A percentile compares a stretch with the other conserved stretches of the same genome.
These are phyloP conservation scores for Pseudomugil gertrudae DNA, from an alignment of 2,797 vertebrate genomes.

Conservation along the genomic window DNA sequence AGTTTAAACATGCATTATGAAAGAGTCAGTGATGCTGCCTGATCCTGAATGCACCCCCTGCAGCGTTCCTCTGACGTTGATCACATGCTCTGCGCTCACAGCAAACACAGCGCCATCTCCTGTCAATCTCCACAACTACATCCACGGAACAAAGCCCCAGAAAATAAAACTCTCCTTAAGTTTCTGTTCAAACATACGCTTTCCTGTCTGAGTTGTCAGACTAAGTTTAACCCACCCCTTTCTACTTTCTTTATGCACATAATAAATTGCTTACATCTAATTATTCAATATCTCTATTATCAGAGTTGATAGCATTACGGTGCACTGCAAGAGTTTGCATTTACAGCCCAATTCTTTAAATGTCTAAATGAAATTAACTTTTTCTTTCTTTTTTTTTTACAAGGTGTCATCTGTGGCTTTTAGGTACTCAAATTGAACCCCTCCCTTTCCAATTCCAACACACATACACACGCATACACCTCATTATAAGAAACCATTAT, in stretches of 20 bases:
- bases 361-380: slow-evolving; percentile 82
- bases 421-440: slow-evolving; percentile 74
- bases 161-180: no score
- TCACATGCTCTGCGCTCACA: slow-evolving; percentile 41
- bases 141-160: slow-evolving; percentile 28
- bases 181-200: slow-evolving; percentile 21
- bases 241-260: slow-evolving; percentile 56
- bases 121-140: slow-evolving; percentile 58
- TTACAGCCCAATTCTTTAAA: slow-evolving; percentile 76
- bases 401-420: slow-evolving; percentile 81
- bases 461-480: slow-evolving; percentile 36
- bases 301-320: slow-evolving; percentile 58
- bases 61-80: slow-evolving; percentile 28
- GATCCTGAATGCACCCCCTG: slow-evolving; percentile 46
- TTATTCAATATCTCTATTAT: slow-evolving; percentile 77
- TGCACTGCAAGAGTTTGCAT: slow-evolving; percentile 65
- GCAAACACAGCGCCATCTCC: slow-evolving; percentile 77
- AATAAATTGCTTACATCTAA: slow-evolving; percentile 72
- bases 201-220: slow-evolving; percentile 26
- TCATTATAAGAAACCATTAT: slow-evolving; percentile 81
- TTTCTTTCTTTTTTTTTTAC: slow-evolving; percentile 60
- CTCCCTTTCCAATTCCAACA: slow-evolving; percentile 4
- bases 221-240: slow-evolving; percentile 12
- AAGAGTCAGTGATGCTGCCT: slow-evolving; percentile 40
- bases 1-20: slow-evolving; percentile 30